Evolutionary conservation across 2,888 invertebrate genomes (phyloP), one percentile per base, ranked within the genome.

Genomic region (Drosophila planitibia): DNA sequence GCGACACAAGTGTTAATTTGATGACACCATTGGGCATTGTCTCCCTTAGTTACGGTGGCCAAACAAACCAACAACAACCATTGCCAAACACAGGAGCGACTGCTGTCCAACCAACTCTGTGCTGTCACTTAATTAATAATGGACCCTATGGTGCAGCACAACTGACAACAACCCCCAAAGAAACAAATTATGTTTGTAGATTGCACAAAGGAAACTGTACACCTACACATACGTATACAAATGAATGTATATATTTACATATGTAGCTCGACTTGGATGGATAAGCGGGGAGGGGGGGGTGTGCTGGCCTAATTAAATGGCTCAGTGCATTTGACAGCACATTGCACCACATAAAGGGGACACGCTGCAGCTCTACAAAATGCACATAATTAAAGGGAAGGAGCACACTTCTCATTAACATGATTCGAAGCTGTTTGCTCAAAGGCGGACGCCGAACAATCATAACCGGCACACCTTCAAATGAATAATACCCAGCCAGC

Each of bases 371-470:
- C 28, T 16, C 41, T 53, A 63, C 32, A 77, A 80, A 84, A 87
- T 87, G 90, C 81, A 83, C 79, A 84, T 82, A 87, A 85, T 85
- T 87, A 74, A 69, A 81, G 82, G 70, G 85, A 76, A 88, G 73
- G 88, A 76, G 71, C 65, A 32, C 37, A 35, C 16, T 53, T 55
- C 51, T 49, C 64, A 61, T 51, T 44, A 47, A 37, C 32, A 61
- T 22, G 28, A 5, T 28, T 19, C 57, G n/a, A 44, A 57, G 51
- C 51, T 54, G 64, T 14, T 60, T 39, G 51, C 53, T 72, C 57
- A 73, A 49, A 64, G 35, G 44, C 35, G 37, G 44, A 32, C 49
- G 54, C 55, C 69, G 47, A 41, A 66, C 85, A 79, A 75, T 65
- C 74, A 69, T 83, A 83, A 83, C 69, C 69, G 79, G 10, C 4